These are phyloP conservation scores for Sebastes itinus DNA, from an alignment of 2,797 vertebrate species.

Conservation along the genomic window DNA sequence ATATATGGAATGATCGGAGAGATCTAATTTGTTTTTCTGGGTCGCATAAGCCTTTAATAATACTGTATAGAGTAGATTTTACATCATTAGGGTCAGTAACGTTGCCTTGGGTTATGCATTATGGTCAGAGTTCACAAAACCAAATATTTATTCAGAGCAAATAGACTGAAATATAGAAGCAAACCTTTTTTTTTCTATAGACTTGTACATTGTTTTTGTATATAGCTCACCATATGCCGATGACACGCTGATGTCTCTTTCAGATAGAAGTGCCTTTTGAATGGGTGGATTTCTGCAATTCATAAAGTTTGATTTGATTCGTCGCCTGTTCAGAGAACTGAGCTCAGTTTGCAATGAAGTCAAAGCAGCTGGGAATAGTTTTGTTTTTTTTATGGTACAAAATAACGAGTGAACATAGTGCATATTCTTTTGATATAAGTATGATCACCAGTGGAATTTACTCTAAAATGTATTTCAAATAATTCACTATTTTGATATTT, in stretches of 20 bases:
- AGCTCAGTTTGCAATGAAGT: conserved; percentile 22
- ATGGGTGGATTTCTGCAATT: conserved; percentile 47
- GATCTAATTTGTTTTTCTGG: background rate
- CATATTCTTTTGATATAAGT: conserved; percentile 40
- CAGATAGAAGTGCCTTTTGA: conserved; percentile 56
- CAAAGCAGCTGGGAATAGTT: conserved; percentile 11
- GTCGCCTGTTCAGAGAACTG: conserved; percentile 12
- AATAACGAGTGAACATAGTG: conserved; percentile 24
- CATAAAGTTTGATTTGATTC: conserved; percentile 15
- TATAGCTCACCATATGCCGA: conserved; percentile 60
- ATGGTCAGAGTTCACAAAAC: conserved; percentile 34
- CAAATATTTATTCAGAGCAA: conserved; percentile 73
- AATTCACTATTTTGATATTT: conserved; percentile 63
- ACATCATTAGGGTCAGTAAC: background rate
- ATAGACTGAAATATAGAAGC: conserved; percentile 41
- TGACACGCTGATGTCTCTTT: conserved; percentile 40
- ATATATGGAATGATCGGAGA: conserved; percentile 1
- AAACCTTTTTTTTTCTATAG: conserved; percentile 41
- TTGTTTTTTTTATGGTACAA: conserved; percentile 41
- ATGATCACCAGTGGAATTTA: conserved; percentile 29
- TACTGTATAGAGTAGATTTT: conserved; percentile 9
- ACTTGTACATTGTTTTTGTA: conserved; percentile 75
- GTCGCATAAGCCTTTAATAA: conserved; percentile 9
- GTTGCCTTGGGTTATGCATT: too few species aligned
- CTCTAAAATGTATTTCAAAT: conserved; percentile 52